Base-by-base conservation (phyloP, 2,113 vertebrate genomes). In the Apodemus speciosus region DNA sequence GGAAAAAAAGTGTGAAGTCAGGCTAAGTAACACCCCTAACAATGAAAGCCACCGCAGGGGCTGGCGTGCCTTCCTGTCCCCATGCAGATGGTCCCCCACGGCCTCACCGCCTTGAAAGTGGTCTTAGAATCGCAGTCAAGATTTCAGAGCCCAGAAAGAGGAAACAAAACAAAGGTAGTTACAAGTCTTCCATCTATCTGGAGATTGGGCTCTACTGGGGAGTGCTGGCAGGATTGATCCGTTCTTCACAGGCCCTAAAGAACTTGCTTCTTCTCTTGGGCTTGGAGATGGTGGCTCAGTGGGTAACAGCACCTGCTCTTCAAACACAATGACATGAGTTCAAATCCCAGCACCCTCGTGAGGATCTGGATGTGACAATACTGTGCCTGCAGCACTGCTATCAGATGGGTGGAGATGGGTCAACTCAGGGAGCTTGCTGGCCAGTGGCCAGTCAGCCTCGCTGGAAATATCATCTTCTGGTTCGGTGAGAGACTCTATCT, bases 31-130 rank as follows among this genome's bases (percentile, higher is more conserved):
- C 73, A 84, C 13, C 25, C 0, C 7, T 66, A 46, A 53, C 60
- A 14, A 64, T 25, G 16, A 90, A 83, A 91, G 58, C 66, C 56
- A 23, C 1, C 40, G 51, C 38, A 20, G 23, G 6, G 11, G 18
- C 35, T 51, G 43, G 6, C 0, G 1, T 1, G 0, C 30, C 38
- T 35, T n/a, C 43, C 90, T 27, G 8, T 77, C 49, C 9, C 71
- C 8, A 0, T 1, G 25, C 51, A 32, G 85, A 64, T 27, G 15
- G n/a, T n/a, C 56, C 51, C 30, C 2, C 0, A 0, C 25, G 40
- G 8, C 21, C 20, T 72, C n/a, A 38, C 35, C 38, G 56, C 30
- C 35, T 66, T 49, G 81, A 20, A 71, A 43, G 18, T 60, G 25
- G 35, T 49, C 73, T 88, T 56, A 90, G 60, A 81, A 81, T 9